Conservation (phyloP, 2,797 vertebrate species). For the Halcyon leucocephala region DNA sequence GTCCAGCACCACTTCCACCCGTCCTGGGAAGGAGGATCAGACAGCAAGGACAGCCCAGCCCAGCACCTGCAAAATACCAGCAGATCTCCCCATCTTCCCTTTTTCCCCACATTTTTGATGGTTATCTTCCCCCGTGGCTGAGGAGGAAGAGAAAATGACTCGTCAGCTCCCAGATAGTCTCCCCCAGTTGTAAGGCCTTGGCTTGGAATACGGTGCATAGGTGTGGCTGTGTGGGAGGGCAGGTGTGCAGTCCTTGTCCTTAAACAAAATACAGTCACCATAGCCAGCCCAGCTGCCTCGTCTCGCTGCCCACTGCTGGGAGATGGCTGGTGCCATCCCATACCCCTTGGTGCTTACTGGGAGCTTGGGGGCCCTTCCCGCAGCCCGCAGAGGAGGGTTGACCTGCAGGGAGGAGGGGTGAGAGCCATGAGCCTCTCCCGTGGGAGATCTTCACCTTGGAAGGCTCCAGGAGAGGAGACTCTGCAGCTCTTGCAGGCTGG, state of each 20-base stretch:
- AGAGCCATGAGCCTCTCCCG: neutral
- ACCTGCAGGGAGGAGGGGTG: neutral
- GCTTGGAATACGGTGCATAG: rapidly evolving
- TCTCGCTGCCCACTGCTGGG: neutral
- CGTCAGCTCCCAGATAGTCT: neutral
- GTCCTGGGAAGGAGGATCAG: neutral
- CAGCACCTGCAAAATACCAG: neutral
- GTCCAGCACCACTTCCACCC: neutral
- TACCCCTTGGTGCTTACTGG: neutral
- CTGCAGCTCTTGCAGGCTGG: neutral
- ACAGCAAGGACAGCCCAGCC: neutral
- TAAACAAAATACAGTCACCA: rapidly evolving
- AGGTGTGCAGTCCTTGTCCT: neutral
- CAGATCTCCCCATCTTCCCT: neutral
- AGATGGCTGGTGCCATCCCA: neutral
- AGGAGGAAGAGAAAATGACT: neutral
- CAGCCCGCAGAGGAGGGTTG: neutral
- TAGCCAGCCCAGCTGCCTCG: neutral
- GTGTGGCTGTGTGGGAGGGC: neutral
- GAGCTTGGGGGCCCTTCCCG: neutral
- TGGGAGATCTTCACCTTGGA: neutral
- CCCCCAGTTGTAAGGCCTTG: neutral
- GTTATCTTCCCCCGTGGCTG: neutral
- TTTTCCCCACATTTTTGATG: neutral
- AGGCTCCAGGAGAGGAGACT: neutral